Conservation (phyloP, 2,797 vertebrate species). For the Pantherophis vulpinus region DNA sequence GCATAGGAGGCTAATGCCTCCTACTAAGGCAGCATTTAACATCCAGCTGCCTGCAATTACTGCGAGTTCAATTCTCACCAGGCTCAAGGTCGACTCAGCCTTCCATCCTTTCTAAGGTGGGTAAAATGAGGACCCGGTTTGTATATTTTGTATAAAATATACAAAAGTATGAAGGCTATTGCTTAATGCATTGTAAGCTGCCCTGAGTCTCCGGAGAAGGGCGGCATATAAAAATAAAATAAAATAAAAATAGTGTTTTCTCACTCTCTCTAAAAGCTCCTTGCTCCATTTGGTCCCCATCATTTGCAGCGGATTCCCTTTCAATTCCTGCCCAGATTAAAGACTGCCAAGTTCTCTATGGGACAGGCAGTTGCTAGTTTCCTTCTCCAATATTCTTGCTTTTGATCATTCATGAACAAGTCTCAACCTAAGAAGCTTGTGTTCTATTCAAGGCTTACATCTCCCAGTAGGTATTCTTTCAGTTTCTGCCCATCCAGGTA, state of each 20-base stretch:
- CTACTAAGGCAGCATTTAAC: no score
- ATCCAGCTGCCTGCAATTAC: no score
- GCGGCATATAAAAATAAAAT: no score
- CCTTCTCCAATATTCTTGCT: background rate
- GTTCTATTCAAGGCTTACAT: background rate
- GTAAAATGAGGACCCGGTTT: no score
- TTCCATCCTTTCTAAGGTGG: no score
- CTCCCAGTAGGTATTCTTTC: background rate
- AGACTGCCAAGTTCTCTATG: background rate
- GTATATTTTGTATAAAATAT: no score
- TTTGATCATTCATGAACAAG: background rate
- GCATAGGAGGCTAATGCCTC: no score
- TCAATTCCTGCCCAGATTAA: background rate
- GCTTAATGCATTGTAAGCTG: no score
- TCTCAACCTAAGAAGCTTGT: background rate
- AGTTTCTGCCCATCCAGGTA: background rate
- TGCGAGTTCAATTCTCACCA: no score
- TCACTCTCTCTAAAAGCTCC: background rate
- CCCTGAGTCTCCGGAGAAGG: no score
- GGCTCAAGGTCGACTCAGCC: no score
- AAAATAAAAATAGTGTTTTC: background rate
- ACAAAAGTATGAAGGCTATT: no score
- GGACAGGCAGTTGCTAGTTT: background rate
- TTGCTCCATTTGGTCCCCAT: background rate
- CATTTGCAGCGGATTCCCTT: background rate